These are phyloP conservation scores for Turritopsis dohrnii DNA, from an alignment of 30 jellyfish, hydroid and myxozoan genomes.

Conservation along the genomic window DNA sequence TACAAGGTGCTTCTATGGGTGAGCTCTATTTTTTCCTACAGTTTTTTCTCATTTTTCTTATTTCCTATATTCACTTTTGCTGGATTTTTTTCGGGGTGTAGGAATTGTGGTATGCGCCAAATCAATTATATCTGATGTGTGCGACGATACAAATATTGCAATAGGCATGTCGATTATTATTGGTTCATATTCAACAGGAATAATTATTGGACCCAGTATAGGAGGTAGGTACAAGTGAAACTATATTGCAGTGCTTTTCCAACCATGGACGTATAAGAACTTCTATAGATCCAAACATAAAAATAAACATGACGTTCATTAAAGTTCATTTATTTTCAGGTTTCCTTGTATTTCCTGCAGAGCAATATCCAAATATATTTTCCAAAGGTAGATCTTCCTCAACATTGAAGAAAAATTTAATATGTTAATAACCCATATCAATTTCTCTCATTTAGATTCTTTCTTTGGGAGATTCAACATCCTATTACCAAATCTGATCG, in stretches of 20 bases:
- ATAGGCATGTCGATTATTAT: slow-evolving; percentile 13
- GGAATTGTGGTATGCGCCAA: slow-evolving; percentile 9
- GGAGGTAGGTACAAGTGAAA: neutral
- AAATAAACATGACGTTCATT: neutral
- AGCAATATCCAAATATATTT: slow-evolving; percentile 10
- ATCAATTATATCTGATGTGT: neutral
- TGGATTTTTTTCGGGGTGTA: neutral
- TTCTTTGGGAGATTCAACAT: neutral
- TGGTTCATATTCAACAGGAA: slow-evolving; percentile 8
- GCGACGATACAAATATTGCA: slow-evolving; percentile 12
- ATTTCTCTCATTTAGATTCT: neutral
- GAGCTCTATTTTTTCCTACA: neutral
- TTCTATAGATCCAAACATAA: neutral
- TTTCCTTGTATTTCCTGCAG: slow-evolving; percentile 16
- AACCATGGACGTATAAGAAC: neutral
- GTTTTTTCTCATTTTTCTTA: neutral
- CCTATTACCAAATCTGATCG: neutral
- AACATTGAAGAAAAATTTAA: neutral
- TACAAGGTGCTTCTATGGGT: neutral
- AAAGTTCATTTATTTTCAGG: slow-evolving; percentile 11
- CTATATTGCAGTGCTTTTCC: neutral
- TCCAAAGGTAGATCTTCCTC: neutral
- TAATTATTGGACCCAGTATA: slow-evolving; percentile 20
- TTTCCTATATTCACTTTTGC: neutral
- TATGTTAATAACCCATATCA: neutral